Base-by-base conservation (phyloP, 2,797 vertebrate species). In the Dryobates pubescens region DNA sequence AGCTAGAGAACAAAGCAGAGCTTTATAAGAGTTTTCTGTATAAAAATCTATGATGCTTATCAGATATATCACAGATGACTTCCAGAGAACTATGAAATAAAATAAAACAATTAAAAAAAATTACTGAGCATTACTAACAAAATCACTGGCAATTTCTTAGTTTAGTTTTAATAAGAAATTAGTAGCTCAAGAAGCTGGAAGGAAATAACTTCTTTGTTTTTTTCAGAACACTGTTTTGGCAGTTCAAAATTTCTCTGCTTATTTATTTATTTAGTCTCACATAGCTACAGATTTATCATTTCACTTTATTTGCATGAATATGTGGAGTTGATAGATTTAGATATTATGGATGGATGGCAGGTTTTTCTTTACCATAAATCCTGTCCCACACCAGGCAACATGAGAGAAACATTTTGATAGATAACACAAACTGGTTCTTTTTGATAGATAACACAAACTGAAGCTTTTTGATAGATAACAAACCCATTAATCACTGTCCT, bases 301-400 rank as follows among this genome's bases (percentile, higher is more conserved):
- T 83, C 92, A 79, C 30, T 82, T 73, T 96, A 95, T 96, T 96
- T 95, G 73, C 88, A 95, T 94, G 93, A 96, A 95, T 80, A 56
- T 71, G 80, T 69, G 30, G 56, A 89, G 30, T 92, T 93, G 95
- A 97, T 95, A 95, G 93, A 93, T 94, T 95, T 97, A 95, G 93
- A 93, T 91, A 62, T 30, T 17, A 7, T 73, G 92, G 78, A 93
- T 5, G 47, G 69, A 96, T 82, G 90, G 73, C 89, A 95, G 85
- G 84, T 81, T 97, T 97, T 96, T 94, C 95, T 96, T 96, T 92
- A 95, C 76, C 72, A 93, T 97, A 97, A 97, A 97, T 97, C 88
- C 92, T 49, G 2, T 78, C 63, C 88, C 78, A 72, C 71, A 92
- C 56, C 75, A 95, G 47, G 71, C 70, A 95, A 56, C 49, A 63